Evolutionary conservation across 2,797 vertebrate species (phyloP).

Genomic region (Cirrhinus mrigala): DNA sequence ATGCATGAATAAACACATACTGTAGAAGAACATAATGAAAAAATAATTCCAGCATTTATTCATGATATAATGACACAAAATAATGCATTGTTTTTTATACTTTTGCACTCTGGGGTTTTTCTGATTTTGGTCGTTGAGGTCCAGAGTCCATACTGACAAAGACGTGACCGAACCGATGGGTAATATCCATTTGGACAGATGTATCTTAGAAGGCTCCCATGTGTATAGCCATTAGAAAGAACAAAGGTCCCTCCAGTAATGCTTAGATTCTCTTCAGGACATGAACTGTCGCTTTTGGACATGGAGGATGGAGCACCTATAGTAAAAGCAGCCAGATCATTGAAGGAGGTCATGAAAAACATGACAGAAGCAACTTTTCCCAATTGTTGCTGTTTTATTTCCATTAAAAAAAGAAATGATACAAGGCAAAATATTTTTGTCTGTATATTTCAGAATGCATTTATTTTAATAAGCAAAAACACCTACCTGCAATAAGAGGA

Average conservation of each 20-base stretch:
- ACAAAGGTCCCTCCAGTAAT: constrained; percentile 37
- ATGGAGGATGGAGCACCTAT: constrained; percentile 21
- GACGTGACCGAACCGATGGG: constrained; percentile 24
- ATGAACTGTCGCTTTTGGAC: neutral
- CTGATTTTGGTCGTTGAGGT: neutral
- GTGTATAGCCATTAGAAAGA: constrained; percentile 28
- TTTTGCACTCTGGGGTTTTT: constrained; percentile 45
- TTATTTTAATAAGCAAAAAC: constrained; percentile 1
- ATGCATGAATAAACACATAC: neutral
- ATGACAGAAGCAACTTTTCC: too few relatives aligned
- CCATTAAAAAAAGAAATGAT: too few relatives aligned
- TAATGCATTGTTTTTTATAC: constrained; percentile 31
- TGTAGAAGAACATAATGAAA: neutral
- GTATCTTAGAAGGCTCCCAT: constrained; percentile 41
- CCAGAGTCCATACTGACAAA: constrained; percentile 45
- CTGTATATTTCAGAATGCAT: neutral
- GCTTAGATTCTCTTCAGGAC: constrained; percentile 24
- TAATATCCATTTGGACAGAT: constrained; percentile 52
- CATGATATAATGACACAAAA: neutral
- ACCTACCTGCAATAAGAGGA: constrained; percentile 31
- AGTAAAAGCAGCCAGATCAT: neutral
- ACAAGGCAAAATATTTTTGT: neutral
- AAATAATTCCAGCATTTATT: neutral
- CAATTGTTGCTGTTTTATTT: neutral
- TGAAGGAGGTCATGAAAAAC: neutral